Conservation (phyloP, 2,797 vertebrate species). For the Acipenser ruthenus region DNA sequence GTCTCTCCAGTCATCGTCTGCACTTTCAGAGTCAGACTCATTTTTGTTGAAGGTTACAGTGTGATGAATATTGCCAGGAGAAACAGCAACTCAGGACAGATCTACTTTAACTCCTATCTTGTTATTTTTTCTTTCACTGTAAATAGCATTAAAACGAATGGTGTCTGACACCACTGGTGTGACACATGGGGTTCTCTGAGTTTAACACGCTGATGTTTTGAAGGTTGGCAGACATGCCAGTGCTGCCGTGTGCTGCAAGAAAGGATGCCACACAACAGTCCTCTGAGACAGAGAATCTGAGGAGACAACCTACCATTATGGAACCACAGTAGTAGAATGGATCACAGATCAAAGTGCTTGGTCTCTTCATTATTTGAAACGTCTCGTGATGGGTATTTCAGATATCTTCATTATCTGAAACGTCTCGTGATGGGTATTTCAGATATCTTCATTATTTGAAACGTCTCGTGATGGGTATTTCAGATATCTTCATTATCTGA, state of each 20-base stretch:
- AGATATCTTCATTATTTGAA: too few species aligned
- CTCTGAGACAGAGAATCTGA: constrained; percentile 26
- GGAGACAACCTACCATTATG: constrained; percentile 39
- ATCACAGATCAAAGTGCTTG: constrained; percentile 40
- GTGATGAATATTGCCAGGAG: constrained; percentile 27
- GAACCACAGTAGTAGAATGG: constrained; percentile 30
- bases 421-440: too few species aligned
- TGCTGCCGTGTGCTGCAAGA: constrained; percentile 35
- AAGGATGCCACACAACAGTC: constrained; percentile 48
- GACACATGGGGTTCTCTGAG: constrained; percentile 47
- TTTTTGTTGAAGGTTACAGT: constrained; percentile 5
- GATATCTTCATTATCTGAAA: neutral
- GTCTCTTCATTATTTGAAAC: constrained; percentile 2
- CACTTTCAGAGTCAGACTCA: constrained; percentile 14
- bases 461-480: too few species aligned
- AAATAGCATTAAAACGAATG: constrained; percentile 67
- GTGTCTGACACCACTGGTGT: constrained; percentile 56
- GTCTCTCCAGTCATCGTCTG: too few species aligned
- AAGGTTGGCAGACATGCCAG: constrained; percentile 51
- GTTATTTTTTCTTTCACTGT: constrained; percentile 59
- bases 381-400: neutral
- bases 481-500: too few species aligned
- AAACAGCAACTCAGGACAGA: constrained; percentile 37
- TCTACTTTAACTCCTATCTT: constrained; percentile 42
- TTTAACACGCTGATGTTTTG: constrained; percentile 65